Base-by-base conservation (phyloP, 2,113 vertebrate genomes). In the Ophthalmolycus amberensis region DNA sequence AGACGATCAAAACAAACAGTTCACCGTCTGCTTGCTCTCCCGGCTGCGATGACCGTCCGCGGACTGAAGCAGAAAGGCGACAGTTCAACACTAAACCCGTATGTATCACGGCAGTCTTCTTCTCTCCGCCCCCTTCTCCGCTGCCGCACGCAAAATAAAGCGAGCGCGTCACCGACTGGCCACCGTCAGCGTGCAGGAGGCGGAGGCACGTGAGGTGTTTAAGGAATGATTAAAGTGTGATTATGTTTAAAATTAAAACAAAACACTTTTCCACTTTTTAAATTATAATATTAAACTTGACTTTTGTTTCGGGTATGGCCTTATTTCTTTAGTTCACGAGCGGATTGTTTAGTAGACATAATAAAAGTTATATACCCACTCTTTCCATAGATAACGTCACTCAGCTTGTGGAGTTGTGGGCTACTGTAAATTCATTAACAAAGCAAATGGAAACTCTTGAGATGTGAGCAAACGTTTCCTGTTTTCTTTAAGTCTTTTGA, bases 101-200 rank as follows among this genome's bases (percentile, higher is more conserved):
- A 37, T 64, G 25, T 15, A 77, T 16, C 48, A 60, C 75, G 16
- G 54, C 83, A 7, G 38, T 38, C 38, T 27, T 64, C 58, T 58
- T 62, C 79, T 38, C 80, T 77, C 38, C 79, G 74, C 42, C 71
- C 67, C 54, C 5, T 72, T 83, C 71, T 83, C 60, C 58, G 74
- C 54, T 80, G 86, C 90, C 60, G 42, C 84, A 86, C 78, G 84
- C 82, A 20, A 52, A 78, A 71, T 83, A 40, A 69, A 80, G 78
- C 56, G 69, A 77, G 52, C 90, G 76, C 90, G 90, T 93, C 87
- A 89, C 62, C 34, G 81, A 71, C 44, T 59, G 77, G 66, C 73
- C 77, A 71, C 54, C 58, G 93, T 93, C 89, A 91, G 25, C 70
- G 80, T 66, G 84, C 65, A 60, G 85, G 88, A 76, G 85, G 82